phyloP scores from a whole-genome alignment of 2,113 vertebrate genomes.

The Centropus bengalensis region DNA sequence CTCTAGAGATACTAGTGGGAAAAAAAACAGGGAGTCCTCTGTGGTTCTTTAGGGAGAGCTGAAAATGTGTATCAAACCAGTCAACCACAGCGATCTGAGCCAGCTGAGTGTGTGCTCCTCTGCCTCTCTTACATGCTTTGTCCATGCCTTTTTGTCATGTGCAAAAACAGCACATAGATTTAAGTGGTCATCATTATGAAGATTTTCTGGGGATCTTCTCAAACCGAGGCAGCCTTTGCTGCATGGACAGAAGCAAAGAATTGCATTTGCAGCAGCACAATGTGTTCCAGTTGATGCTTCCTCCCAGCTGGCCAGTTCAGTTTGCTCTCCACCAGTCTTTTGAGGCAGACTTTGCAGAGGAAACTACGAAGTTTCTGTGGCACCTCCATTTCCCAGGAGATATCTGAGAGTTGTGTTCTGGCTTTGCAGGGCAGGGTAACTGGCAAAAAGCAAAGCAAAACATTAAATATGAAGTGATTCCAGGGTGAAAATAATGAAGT shows the following conservation, averaged over 20 bases:
- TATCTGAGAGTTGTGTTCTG: background rate
- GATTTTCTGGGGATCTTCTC: background rate
- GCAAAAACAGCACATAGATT: fast-evolving
- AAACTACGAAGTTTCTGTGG: background rate
- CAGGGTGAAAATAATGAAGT: background rate
- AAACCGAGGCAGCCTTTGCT: background rate
- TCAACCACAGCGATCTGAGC: background rate
- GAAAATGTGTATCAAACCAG: background rate
- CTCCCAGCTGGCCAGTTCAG: background rate
- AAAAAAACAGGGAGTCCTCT: fast-evolving
- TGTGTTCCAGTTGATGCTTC: background rate
- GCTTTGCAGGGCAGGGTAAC: background rate
- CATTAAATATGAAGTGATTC: background rate
- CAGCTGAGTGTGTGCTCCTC: background rate
- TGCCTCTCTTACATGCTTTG: background rate
- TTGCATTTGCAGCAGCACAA: background rate
- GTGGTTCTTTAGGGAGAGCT: background rate
- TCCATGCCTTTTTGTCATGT: background rate
- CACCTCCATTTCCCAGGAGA: background rate
- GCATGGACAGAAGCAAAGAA: background rate
- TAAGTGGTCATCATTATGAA: background rate
- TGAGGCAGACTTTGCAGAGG: background rate
- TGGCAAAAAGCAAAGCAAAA: background rate
- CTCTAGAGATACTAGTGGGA: background rate
- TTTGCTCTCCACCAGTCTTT: background rate